Evolutionary conservation across 2,888 invertebrate species (phyloP).

Genomic region (Heteropelma amictum): DNA sequence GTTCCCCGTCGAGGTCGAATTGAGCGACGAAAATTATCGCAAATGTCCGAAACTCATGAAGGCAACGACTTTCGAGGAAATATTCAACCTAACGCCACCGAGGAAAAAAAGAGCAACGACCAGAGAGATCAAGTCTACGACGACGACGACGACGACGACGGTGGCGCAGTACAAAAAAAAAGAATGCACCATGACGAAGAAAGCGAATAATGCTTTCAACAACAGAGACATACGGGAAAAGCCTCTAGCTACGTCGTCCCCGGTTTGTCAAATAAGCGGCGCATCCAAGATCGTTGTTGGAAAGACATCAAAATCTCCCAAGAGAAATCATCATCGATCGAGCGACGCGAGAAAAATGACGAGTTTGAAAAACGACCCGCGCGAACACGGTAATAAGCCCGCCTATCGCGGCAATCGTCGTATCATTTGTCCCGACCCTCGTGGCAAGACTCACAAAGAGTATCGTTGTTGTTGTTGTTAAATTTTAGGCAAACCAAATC

Average conservation of each 20-base stretch:
- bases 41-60: slow-evolving; percentile 60
- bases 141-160: no score
- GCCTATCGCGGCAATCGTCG: slow-evolving; percentile 13
- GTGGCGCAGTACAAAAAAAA: slow-evolving; percentile 42
- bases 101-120: slow-evolving; percentile 57
- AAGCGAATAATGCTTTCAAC: slow-evolving; percentile 34
- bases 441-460: background rate
- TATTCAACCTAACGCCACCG: slow-evolving; percentile 67
- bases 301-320: slow-evolving; percentile 34
- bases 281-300: no score
- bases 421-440: background rate
- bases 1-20: slow-evolving; percentile 59
- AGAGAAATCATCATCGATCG: slow-evolving; percentile 26
- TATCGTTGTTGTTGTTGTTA: slow-evolving; percentile 19
- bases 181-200: slow-evolving; percentile 26
- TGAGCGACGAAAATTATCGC: slow-evolving; percentile 58
- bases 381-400: slow-evolving; percentile 45
- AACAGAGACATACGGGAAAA: slow-evolving; percentile 49
- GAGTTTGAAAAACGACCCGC: background rate
- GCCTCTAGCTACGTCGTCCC: slow-evolving; percentile 70
- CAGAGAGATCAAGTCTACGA: slow-evolving; percentile 13
- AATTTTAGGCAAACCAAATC: slow-evolving; percentile 55
- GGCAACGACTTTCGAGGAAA: slow-evolving; percentile 66
- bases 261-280: no score
- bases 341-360: slow-evolving; percentile 25